Percentiles rank a stretch among this genome's conserved stretches.
Conservation (phyloP, 2,113 vertebrate species). For the Chrysochloris asiatica region DNA sequence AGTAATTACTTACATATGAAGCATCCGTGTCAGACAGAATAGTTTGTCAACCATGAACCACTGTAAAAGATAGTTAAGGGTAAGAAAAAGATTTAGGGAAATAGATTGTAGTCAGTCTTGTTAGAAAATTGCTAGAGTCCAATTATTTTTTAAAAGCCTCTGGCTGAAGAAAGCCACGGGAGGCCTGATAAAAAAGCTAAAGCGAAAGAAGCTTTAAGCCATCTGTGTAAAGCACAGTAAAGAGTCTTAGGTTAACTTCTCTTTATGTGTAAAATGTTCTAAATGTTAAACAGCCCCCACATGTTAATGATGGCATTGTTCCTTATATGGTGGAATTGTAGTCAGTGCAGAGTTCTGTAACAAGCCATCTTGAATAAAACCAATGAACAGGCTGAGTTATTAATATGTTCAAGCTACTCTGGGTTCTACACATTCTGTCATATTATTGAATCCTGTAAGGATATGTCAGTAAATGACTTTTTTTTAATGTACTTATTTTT, state of each 20-base stretch:
- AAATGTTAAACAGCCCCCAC: slow-evolving; percentile 66
- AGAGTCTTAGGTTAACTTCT: slow-evolving; percentile 60
- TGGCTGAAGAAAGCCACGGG: slow-evolving; percentile 60
- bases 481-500: too few species aligned
- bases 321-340: not conserved
- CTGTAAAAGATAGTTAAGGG: slow-evolving; percentile 55
- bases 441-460: slow-evolving; percentile 61
- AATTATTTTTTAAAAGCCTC: slow-evolving; percentile 72
- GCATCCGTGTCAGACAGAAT: slow-evolving; percentile 31
- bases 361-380: slow-evolving; percentile 49
- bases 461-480: slow-evolving; percentile 54
- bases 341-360: slow-evolving; percentile 42
- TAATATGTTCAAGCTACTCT: slow-evolving; percentile 44
- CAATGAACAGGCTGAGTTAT: slow-evolving; percentile 46
- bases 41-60: slow-evolving; percentile 40
- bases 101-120: slow-evolving; percentile 49
- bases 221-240: slow-evolving; percentile 74
- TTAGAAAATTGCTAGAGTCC: slow-evolving; percentile 66
- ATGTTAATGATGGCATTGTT: slow-evolving; percentile 65
- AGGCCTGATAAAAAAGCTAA: slow-evolving; percentile 62
- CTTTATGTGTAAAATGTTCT: slow-evolving; percentile 61
- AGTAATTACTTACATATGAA: slow-evolving; percentile 57
- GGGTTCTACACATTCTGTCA: slow-evolving; percentile 29
- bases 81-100: slow-evolving; percentile 63
- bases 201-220: slow-evolving; percentile 65